Percentiles rank a stretch among this genome's conserved stretches.
Evolutionary conservation across 2,888 invertebrate genomes (phyloP).

Genomic region (Rhamnusium bicolor): DNA sequence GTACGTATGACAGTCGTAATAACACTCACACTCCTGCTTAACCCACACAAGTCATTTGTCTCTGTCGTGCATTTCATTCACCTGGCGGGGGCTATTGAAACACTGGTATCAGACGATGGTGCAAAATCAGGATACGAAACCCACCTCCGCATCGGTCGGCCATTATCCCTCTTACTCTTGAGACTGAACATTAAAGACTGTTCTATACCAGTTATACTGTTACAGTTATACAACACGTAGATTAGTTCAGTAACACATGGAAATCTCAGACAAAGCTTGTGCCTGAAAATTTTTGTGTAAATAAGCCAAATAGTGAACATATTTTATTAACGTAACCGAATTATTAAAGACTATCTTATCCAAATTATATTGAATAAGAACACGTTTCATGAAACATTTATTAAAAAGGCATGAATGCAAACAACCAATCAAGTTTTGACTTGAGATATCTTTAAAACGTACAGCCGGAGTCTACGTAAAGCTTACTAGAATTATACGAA

Average conservation of each 20-base stretch:
- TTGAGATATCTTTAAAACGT: conserved; percentile 12
- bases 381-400: background rate
- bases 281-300: background rate
- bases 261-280: conserved; percentile 29
- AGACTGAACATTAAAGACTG: conserved; percentile 34
- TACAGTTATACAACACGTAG: conserved; percentile 24
- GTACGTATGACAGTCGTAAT: conserved; percentile 60
- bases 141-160: conserved; percentile 29
- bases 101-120: conserved; percentile 34
- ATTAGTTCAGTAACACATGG: conserved; percentile 13
- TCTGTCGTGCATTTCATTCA: conserved; percentile 68
- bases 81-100: conserved; percentile 69
- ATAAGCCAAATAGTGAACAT: background rate
- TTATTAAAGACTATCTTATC: background rate
- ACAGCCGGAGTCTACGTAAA: conserved; percentile 8
- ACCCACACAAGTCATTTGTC: conserved; percentile 56
- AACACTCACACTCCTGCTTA: conserved; percentile 47
- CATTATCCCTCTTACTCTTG: conserved; percentile 17
- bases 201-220: conserved; percentile 31
- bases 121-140: conserved; percentile 37
- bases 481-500: background rate
- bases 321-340: background rate
- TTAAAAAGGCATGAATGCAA: background rate
- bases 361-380: background rate
- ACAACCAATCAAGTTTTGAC: conserved; percentile 16